Percentiles rank a stretch among this genome's conserved stretches.
Evolutionary conservation across 2,113 vertebrate species (phyloP).

Genomic region (Malurus alboscapulatus): DNA sequence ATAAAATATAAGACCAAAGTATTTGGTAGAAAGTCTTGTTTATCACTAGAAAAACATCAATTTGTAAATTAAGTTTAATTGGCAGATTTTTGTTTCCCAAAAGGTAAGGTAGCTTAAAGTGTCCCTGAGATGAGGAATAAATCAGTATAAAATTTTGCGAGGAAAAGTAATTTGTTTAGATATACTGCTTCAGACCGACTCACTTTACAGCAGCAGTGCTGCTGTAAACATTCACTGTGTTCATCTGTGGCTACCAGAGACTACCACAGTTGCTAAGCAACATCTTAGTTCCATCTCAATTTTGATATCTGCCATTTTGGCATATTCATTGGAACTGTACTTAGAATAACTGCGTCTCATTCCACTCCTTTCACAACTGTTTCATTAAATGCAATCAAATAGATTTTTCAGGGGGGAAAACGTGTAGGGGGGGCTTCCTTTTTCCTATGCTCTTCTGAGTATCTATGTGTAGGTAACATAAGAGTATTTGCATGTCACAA

Average conservation of each 20-base stretch:
- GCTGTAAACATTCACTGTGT: not conserved
- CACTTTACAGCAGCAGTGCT: slow-evolving; percentile 31
- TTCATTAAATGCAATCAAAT: not conserved
- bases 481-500: not conserved
- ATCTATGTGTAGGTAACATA: not conserved
- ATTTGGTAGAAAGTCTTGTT: not conserved
- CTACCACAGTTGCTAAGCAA: slow-evolving; percentile 69
- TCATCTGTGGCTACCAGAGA: slow-evolving; percentile 50
- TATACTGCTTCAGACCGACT: not conserved
- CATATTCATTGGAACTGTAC: slow-evolving; percentile 42
- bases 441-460: not conserved
- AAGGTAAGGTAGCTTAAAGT: not conserved
- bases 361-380: not conserved
- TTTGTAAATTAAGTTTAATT: not conserved
- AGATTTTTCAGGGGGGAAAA: not conserved
- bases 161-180: not conserved
- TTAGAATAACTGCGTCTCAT: not conserved
- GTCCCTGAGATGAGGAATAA: not conserved
- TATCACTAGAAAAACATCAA: not conserved
- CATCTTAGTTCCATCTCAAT: slow-evolving; percentile 39
- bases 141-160: not conserved
- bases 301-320: slow-evolving; percentile 44
- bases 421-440: not conserved
- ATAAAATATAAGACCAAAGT: not conserved
- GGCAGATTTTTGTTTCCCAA: not conserved